Base-by-base conservation (phyloP, 2,797 vertebrate species). In the Amazonetta brasiliensis region DNA sequence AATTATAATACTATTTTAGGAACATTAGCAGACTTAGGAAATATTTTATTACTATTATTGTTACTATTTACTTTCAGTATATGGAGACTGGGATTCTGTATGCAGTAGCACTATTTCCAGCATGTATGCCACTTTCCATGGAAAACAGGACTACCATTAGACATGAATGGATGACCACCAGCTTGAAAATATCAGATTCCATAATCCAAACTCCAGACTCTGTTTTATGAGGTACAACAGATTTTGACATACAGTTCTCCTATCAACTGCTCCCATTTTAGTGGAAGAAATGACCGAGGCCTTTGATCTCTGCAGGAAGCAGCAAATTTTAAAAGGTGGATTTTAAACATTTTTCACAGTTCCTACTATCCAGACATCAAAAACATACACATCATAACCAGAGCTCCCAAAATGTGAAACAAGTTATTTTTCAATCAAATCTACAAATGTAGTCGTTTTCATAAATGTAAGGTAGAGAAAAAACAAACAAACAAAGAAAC, bases 1-100 rank as follows among this genome's bases (percentile, higher is more conserved):
- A 94, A 89, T 84, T 76, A 67, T 26, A 92, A 22, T 59, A 30
- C 21, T 86, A 73, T 69, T 90, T 83, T 68, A 86, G 56, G 64
- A 68, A 85, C 21, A 75, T 62, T 81, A 75, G 37, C 31, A 54
- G 66, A 68, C 28, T 91, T 83, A 64, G 2, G 84, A 67, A 82
- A 83, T 52, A 31, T 64, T 64, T 64, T 31, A 43, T 64, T 64
- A 67, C n/a, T 35, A 35, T n/a, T 71, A 59, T 86, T 37, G n/a
- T n/a, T 71, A 59, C 84, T 83, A 28, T 52, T 35, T 75, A 54
- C 14, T 79, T 62, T 88, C 33, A 80, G 35, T 19, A 82, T 67
- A 48, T 58, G 44, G 75, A 71, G 93, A 86, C 8, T 18, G 12
- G 28, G 28, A 72, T 62, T 67, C 31, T 56, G 60, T 55, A 44